Evolutionary conservation across 2,113 vertebrate species (phyloP), one percentile per base, ranked within the genome.

Genomic region (Otus sunia): DNA sequence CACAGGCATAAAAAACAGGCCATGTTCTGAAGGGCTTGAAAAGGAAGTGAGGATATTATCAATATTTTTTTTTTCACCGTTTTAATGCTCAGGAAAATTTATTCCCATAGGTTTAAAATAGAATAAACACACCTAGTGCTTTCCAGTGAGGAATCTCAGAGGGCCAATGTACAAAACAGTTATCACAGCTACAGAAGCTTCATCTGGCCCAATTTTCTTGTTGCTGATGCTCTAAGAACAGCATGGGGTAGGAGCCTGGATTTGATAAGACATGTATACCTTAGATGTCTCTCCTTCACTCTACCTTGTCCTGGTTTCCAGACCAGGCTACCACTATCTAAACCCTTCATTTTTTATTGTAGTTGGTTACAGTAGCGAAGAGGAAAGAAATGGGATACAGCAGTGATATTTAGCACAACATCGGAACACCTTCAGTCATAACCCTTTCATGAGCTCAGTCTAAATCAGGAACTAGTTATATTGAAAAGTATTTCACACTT

Each of bases 401-500:
- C 53, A 60, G 2, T 49, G 55, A 60, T 43, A 43, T 69, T 89
- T 34, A 77, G 11, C 32, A 58, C 11, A 58, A 6, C 25, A 23
- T 5, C 2, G 1, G n/a, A 77, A 41, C 4, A 9, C 3, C 39
- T 39, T 66, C 58, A 82, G 6, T 52, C 55, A 13, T 22, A 67
- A 84, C 15, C 12, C 12, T 20, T 62, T 0, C 0, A 15, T 37
- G 22, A 85, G 22, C 32, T 93, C 3, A 5, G 8, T 41, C 17
- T 52, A 47, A 78, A n/a, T 62, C 37, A 78, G n/a, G 52, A 45
- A 34, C 7, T 21, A 8, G 0, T 60, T 27, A 27, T 6, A 8
- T 8, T 14, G 63, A 77, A 77, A 86, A 41, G 1, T 16, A 53
- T 76, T 73, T 69, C 22, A 58, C 21, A 26, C 0, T 82, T 80